A percentile compares a stretch with the other conserved stretches of the same genome.
Evolutionary conservation across 2,797 vertebrate species (phyloP).

Genomic region (Phrynocephalus vlangalii): DNA sequence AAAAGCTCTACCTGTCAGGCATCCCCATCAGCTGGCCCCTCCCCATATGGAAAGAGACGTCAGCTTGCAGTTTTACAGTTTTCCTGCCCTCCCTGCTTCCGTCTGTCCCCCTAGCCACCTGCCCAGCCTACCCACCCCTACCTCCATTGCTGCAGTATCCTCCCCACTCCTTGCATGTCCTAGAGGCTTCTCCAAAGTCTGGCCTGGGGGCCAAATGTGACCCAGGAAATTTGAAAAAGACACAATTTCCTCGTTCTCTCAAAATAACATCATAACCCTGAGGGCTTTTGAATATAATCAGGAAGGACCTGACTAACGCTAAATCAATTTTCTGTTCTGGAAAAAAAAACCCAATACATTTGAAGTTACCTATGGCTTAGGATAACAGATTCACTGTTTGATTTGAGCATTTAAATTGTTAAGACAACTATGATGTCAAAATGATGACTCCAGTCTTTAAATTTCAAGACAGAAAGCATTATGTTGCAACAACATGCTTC

Average conservation of each 20-base stretch:
- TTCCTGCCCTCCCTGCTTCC: too few species aligned
- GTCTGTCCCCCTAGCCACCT: too few species aligned
- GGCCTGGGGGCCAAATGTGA: background rate
- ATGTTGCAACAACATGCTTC: background rate
- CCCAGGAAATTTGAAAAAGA: conserved; percentile 21
- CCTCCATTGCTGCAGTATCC: too few species aligned
- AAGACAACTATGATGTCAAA: background rate
- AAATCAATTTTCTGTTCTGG: conserved; percentile 42
- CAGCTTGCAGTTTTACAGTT: too few species aligned
- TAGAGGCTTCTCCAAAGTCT: too few species aligned
- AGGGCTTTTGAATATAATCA: conserved; percentile 30
- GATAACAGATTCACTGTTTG: background rate
- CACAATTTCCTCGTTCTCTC: conserved; percentile 20
- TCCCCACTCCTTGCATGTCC: too few species aligned
- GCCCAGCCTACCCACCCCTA: too few species aligned
- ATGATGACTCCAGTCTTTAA: background rate
- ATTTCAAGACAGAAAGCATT: background rate
- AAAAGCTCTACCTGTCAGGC: too few species aligned
- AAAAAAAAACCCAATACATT: conserved; percentile 41
- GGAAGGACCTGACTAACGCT: conserved; percentile 35
- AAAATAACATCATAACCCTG: conserved; percentile 45
- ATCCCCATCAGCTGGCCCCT: too few species aligned
- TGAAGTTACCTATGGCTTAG: conserved; percentile 58
- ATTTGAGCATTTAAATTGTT: background rate
- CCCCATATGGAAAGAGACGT: too few species aligned